Evolutionary conservation across 2,797 vertebrate species (phyloP).

Genomic region (Tokudaia muenninki): DNA sequence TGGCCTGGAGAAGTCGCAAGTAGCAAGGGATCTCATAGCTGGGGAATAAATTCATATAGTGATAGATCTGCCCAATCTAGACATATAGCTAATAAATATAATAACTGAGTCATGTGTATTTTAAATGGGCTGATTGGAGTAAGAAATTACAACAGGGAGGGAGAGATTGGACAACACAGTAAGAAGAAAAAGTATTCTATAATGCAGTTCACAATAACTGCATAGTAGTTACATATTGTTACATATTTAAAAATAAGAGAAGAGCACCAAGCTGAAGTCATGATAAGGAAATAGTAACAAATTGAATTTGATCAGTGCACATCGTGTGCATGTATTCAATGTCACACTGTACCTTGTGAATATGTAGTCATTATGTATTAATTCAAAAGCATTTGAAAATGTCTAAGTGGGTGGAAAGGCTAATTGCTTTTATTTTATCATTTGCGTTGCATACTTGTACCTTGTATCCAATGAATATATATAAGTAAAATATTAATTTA

Average conservation of each 20-base stretch:
- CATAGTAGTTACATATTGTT: no score
- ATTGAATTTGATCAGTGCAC: neutral
- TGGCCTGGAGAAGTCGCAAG: neutral
- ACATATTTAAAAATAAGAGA: neutral
- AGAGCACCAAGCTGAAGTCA: neutral
- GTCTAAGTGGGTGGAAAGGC: neutral
- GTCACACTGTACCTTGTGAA: neutral
- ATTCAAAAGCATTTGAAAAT: neutral
- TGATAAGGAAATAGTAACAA: neutral
- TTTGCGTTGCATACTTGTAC: neutral
- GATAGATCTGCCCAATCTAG: neutral
- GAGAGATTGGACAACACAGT: neutral
- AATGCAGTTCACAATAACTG: neutral
- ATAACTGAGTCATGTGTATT: no score
- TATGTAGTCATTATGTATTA: neutral
- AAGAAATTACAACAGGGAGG: neutral
- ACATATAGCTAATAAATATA: neutral
- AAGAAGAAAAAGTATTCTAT: neutral
- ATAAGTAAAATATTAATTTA: neutral
- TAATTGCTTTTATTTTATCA: neutral
- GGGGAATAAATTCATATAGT: neutral
- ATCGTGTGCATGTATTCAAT: neutral
- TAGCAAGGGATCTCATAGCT: neutral
- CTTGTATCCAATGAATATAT: neutral
- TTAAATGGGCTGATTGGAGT: neutral